Evolutionary conservation across 2,113 vertebrate genomes (phyloP), one percentile per base, ranked within the genome.

Genomic region (Helogale parvula): DNA sequence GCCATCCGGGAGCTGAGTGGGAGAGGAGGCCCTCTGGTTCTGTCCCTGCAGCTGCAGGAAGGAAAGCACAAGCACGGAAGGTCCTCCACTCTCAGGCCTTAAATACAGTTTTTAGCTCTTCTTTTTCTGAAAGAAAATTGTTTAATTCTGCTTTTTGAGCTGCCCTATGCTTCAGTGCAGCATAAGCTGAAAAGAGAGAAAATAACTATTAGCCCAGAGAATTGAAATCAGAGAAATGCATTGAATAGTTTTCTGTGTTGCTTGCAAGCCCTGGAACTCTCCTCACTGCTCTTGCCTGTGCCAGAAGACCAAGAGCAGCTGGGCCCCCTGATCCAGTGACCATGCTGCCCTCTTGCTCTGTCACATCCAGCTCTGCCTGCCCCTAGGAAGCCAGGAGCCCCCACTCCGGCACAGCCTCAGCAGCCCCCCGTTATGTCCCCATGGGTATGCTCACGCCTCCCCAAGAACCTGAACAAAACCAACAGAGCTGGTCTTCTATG

Each of bases 211-310:
- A 79, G 87, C 54, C 54, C 29, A 5, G 52, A 79, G 57, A 31
- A 63, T 0, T 76, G 83, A 72, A 80, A 85, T 71, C 25, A 25
- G 63, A 79, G 45, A 60, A 85, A 65, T 0, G 4, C 23, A 15
- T 17, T 1, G 25, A 6, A 2, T 50, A 72, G n/a, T 54, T 92
- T 10, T 45, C 29, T 3, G 25, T 4, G 57, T 33, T 60, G 94
- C 69, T 93, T 10, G 2, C 4, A 60, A 66, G 50, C 33, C 8
- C 69, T 0, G 13, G 2, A 13, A 19, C 1, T 38, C 10, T n/a
- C n/a, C 77, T 1, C 0, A 0, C 16, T 3, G 65, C 91, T 52
- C 2, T 2, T 3, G 38, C 0, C 2, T 0, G 1, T 1, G 57
- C 4, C 0, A 0, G 9, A 25, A 1, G 7, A 35, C n/a, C 33